phyloP scores from a whole-genome alignment of 2,797 vertebrate genomes.

The Okamejei kenojei region DNA sequence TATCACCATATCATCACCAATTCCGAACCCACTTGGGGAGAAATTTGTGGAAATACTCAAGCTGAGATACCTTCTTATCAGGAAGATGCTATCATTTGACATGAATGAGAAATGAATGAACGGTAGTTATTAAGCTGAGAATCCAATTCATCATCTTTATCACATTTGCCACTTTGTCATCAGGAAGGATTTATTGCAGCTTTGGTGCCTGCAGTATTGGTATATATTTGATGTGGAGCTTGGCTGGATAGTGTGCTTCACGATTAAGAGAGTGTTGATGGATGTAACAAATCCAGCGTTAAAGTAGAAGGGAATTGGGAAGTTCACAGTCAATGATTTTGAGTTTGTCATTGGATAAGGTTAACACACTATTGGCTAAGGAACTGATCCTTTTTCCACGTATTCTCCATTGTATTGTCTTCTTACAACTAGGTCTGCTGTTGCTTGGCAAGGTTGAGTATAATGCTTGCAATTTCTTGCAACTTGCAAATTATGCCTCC shows the following conservation, averaged over 20 bases:
- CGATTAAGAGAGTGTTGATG: background rate
- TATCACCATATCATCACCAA: background rate
- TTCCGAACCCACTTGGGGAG: background rate
- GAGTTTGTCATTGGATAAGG: background rate
- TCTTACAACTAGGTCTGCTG: background rate
- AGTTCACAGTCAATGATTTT: background rate
- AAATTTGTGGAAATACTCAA: background rate
- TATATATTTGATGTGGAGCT: background rate
- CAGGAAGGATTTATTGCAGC: background rate
- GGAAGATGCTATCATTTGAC: background rate
- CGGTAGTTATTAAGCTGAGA: background rate
- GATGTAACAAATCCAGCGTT: background rate
- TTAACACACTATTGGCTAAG: background rate
- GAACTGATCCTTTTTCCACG: background rate
- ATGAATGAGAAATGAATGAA: background rate
- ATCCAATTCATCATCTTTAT: background rate
- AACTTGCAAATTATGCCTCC: too few species aligned
- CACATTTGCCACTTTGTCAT: background rate
- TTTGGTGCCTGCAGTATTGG: background rate
- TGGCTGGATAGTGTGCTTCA: background rate
- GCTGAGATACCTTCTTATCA: background rate
- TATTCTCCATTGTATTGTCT: background rate
- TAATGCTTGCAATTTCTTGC: background rate
- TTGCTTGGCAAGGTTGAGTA: background rate
- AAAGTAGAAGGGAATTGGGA: background rate